These are phyloP conservation scores for Galagoides demidoff DNA, from an alignment of 2,797 vertebrate species.

Conservation along the genomic window DNA sequence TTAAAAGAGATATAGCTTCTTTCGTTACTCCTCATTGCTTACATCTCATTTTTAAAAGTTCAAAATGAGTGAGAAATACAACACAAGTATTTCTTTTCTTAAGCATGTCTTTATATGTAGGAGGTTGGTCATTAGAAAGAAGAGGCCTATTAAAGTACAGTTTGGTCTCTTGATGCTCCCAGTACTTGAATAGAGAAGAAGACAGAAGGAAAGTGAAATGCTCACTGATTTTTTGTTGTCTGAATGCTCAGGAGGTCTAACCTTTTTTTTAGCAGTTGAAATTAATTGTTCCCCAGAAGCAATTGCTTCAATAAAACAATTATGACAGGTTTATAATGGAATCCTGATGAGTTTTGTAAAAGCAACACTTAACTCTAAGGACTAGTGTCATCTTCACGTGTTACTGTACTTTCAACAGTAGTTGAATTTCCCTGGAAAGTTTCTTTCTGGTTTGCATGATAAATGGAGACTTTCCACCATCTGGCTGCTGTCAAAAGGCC, in stretches of 20 bases:
- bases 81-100: background rate
- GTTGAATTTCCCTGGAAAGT: constrained; percentile 24
- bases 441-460: background rate
- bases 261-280: constrained; percentile 51
- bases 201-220: background rate
- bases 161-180: background rate
- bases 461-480: background rate
- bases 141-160: background rate
- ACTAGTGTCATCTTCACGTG: background rate
- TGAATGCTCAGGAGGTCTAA: background rate
- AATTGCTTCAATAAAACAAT: constrained; percentile 25
- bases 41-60: constrained; percentile 26
- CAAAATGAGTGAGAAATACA: background rate
- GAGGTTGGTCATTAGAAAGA: background rate
- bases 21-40: background rate
- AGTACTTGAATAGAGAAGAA: background rate
- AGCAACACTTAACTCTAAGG: constrained; percentile 29
- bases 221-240: background rate
- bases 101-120: background rate
- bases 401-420: background rate
- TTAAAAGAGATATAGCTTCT: constrained; percentile 34
- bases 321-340: constrained; percentile 46
- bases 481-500: constrained; percentile 2
- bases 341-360: constrained; percentile 62
- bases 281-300: constrained; percentile 61